These are phyloP conservation scores for Argya squamiceps DNA, from an alignment of 2,797 vertebrate species.

Conservation along the genomic window DNA sequence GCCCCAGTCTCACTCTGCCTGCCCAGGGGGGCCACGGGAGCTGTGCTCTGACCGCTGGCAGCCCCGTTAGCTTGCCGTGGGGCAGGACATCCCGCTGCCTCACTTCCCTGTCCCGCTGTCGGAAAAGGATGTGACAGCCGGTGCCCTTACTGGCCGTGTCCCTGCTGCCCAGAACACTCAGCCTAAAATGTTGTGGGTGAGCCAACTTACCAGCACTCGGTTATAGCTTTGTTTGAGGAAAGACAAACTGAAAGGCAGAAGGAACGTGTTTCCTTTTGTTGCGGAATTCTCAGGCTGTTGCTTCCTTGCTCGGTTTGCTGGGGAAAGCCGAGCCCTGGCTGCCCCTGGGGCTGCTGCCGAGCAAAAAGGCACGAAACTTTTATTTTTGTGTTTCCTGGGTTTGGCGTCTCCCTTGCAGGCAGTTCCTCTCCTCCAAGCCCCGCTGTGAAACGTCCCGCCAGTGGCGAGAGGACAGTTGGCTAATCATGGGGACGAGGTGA, in stretches of 20 bases:
- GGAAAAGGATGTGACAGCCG: accelerated
- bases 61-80: accelerated
- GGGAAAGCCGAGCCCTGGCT: not conserved
- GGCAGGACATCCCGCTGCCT: accelerated
- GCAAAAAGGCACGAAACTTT: not conserved
- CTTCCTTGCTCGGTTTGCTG: not conserved
- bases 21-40: accelerated
- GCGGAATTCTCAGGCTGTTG: not conserved
- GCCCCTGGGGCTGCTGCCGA: not conserved
- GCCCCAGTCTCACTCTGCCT: accelerated
- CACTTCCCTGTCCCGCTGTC: not conserved
- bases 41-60: accelerated
- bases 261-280: not conserved
- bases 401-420: not conserved
- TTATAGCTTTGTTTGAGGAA: not conserved
- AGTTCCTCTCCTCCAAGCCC: not conserved
- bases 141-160: not conserved
- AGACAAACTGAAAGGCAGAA: not conserved
- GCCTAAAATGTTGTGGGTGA: not conserved
- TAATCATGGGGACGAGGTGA: accelerated
- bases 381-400: not conserved
- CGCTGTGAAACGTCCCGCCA: accelerated
- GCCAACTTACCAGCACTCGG: accelerated
- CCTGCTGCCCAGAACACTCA: not conserved
- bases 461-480: not conserved